A percentile compares a stretch with the other conserved stretches of the same genome.
Conservation (phyloP, 2,888 invertebrate species). For the Drosophila emarginata region DNA sequence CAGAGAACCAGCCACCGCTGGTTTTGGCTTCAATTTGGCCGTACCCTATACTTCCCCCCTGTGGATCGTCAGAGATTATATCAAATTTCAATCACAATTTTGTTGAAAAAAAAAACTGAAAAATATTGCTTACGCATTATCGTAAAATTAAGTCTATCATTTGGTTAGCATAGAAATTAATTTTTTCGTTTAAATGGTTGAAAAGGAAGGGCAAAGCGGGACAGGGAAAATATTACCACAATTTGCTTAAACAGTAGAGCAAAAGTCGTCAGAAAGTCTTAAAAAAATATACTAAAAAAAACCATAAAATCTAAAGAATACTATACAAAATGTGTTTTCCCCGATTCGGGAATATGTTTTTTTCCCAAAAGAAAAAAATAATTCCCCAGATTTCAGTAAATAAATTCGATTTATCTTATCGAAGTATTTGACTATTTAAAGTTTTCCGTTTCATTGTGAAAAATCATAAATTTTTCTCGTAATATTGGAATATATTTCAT, state of each 20-base stretch:
- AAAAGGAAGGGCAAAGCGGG: background rate
- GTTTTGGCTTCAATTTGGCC: constrained; percentile 12
- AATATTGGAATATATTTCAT: too few relatives aligned
- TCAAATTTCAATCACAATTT: constrained; percentile 50
- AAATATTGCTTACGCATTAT: constrained; percentile 49
- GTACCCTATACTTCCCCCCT: constrained; percentile 47
- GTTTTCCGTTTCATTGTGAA: too few relatives aligned
- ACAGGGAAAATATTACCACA: background rate
- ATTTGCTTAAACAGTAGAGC: background rate
- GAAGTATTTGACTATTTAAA: too few relatives aligned
- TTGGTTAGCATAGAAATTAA: constrained; percentile 75
- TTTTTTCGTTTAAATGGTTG: background rate
- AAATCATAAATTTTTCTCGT: too few relatives aligned
- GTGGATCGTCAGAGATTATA: constrained; percentile 35
- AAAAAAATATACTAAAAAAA: background rate
- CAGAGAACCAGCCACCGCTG: constrained; percentile 15
- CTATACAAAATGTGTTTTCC: background rate
- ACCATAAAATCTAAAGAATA: background rate
- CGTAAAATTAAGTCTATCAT: constrained; percentile 74
- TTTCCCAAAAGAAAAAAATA: too few relatives aligned
- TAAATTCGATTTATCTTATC: too few relatives aligned
- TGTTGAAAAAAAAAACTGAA: constrained; percentile 25
- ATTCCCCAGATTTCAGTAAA: too few relatives aligned
- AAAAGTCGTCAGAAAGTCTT: background rate
- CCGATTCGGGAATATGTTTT: too few relatives aligned